These are phyloP conservation scores for Oryzias dopingdopingensis DNA, from an alignment of 2,797 vertebrate genomes.

Conservation along the genomic window DNA sequence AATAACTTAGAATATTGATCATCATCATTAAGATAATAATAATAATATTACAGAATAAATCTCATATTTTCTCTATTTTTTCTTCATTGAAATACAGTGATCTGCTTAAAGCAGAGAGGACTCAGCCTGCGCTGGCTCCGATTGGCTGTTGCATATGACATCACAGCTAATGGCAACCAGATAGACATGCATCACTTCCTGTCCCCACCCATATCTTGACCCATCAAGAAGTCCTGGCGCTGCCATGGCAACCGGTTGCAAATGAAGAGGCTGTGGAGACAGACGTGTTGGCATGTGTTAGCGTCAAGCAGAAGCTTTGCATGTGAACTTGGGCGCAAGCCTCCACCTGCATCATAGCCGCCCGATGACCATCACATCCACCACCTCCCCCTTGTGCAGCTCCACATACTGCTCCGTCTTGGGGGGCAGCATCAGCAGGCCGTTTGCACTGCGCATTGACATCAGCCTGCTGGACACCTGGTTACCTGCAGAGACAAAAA, in stretches of 20 bases:
- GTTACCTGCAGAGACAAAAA: constrained; percentile 80
- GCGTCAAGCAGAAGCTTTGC: too few relatives aligned
- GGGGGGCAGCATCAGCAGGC: constrained; percentile 97
- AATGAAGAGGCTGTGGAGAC: constrained; percentile 60
- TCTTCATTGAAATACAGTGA: constrained; percentile 89
- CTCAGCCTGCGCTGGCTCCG: constrained; percentile 83
- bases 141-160: constrained; percentile 98
- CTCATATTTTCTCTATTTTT: constrained; percentile 87
- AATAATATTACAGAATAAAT: constrained; percentile 97
- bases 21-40: constrained; percentile 78
- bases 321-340: neutral
- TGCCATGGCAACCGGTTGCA: constrained; percentile 66
- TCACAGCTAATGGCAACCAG: constrained; percentile 96
- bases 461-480: constrained; percentile 98
- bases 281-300: constrained; percentile 9
- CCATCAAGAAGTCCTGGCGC: constrained; percentile 69
- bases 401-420: constrained; percentile 99
- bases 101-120: constrained; percentile 82
- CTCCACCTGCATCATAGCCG: constrained; percentile 90
- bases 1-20: constrained; percentile 81
- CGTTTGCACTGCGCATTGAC: constrained; percentile 99
- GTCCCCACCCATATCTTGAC: constrained; percentile 61
- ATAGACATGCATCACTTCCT: constrained; percentile 96
- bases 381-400: constrained; percentile 97
- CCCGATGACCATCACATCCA: constrained; percentile 99